Conservation (phyloP, 2,797 vertebrate genomes). For the Picus viridis region DNA sequence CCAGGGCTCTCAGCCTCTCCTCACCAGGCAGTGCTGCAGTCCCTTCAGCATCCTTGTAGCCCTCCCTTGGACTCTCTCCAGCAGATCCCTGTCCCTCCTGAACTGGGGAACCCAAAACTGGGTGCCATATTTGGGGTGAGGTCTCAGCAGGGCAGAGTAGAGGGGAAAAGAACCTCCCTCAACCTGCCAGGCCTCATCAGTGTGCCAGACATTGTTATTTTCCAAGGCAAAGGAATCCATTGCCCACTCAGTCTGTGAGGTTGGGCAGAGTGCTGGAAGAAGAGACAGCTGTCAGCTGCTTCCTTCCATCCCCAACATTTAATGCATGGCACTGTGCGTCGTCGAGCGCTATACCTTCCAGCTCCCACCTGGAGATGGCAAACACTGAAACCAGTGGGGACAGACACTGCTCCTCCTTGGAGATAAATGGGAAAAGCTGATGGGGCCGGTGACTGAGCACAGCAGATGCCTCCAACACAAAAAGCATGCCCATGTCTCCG, state of each 20-base stretch:
- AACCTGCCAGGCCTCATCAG: background rate
- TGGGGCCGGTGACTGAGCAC: accelerated
- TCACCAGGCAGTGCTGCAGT: too few relatives aligned
- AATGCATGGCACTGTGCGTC: background rate
- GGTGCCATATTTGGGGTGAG: too few relatives aligned
- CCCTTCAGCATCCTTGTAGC: too few relatives aligned
- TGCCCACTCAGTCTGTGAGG: background rate
- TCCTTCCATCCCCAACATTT: background rate
- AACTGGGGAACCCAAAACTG: too few relatives aligned
- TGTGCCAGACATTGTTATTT: background rate
- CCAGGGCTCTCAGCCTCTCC: too few relatives aligned
- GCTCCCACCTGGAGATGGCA: background rate
- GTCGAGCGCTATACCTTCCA: background rate
- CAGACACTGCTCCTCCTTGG: background rate
- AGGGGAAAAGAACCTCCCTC: too few relatives aligned
- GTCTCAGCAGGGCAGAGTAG: too few relatives aligned
- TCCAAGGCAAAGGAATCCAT: background rate
- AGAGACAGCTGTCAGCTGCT: background rate
- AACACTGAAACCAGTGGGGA: background rate
- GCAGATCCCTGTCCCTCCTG: too few relatives aligned
- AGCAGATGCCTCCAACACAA: background rate
- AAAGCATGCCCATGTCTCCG: accelerated
- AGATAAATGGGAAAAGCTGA: background rate
- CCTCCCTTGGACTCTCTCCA: too few relatives aligned
- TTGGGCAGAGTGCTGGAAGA: background rate